A percentile compares a stretch with the other conserved stretches of the same genome.
These are phyloP conservation scores for Okapia johnstoni DNA, from an alignment of 2,113 vertebrate genomes.

Conservation along the genomic window DNA sequence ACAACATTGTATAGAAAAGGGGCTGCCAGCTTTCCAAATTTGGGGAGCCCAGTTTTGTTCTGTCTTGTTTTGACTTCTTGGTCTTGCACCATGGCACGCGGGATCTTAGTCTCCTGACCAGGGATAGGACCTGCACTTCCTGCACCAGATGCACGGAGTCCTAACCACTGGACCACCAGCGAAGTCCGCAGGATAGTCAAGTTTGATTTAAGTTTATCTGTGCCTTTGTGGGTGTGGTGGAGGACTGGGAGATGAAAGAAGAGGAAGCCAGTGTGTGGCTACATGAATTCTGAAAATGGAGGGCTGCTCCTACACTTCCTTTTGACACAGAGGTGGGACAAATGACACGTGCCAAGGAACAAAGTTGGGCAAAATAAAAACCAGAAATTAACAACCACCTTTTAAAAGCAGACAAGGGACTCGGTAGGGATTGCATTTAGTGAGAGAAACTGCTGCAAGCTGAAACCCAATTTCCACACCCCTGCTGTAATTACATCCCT, in stretches of 20 bases:
- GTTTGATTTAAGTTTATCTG: not conserved
- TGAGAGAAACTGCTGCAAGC: not conserved
- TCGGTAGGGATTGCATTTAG: not conserved
- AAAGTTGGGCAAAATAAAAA: not conserved
- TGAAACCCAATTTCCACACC: not conserved
- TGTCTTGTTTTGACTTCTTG: not conserved
- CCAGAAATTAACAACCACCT: not conserved
- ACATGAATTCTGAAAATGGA: not conserved
- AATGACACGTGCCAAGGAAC: not conserved
- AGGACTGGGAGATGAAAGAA: fast-evolving
- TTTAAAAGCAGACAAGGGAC: not conserved
- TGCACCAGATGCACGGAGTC: not conserved
- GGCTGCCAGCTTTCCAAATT: not conserved
- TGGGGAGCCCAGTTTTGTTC: not conserved
- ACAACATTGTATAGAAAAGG: not conserved
- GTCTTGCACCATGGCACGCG: not conserved
- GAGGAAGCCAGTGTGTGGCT: not conserved
- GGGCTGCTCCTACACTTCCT: not conserved
- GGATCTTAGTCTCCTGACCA: not conserved
- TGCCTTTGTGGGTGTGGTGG: not conserved
- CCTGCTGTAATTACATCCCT: not conserved
- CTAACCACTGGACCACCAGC: not conserved
- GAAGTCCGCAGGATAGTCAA: not conserved
- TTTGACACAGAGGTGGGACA: not conserved
- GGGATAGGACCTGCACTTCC: not conserved